A percentile compares a stretch with the other conserved stretches of the same genome.
phyloP scores from a whole-genome alignment of 2,113 vertebrate genomes.

The Empidonax alnorum region DNA sequence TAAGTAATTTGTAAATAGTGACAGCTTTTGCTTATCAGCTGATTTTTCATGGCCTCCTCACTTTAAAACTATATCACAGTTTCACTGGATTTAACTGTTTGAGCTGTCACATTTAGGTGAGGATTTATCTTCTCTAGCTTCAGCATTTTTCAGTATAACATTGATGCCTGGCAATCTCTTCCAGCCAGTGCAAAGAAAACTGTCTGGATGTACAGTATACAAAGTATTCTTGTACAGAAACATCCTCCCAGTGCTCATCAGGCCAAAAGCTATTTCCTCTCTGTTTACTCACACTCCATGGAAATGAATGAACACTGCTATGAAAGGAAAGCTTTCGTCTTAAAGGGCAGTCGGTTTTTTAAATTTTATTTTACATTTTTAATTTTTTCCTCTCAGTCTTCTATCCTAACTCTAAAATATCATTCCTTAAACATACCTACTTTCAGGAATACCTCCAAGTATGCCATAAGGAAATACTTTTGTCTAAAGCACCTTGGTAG shows the following conservation, averaged over 20 bases:
- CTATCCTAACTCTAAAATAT: neutral
- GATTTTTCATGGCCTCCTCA: neutral
- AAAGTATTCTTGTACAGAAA: constrained; percentile 53
- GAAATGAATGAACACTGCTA: constrained; percentile 21
- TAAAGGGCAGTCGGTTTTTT: neutral
- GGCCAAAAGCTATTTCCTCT: constrained; percentile 59
- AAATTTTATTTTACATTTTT: neutral
- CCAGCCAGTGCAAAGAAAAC: constrained; percentile 27
- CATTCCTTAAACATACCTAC: neutral
- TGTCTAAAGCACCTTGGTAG: neutral
- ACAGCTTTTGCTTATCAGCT: neutral
- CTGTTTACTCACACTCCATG: constrained; percentile 40
- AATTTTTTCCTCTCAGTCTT: neutral
- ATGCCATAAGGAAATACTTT: neutral
- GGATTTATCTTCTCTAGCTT: constrained; percentile 31
- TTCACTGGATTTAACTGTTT: neutral
- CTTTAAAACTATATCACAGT: neutral
- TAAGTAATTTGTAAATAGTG: neutral
- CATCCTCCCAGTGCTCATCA: constrained; percentile 9
- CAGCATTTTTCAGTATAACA: constrained; percentile 28
- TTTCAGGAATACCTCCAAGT: neutral
- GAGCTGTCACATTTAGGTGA: neutral
- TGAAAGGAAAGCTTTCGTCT: constrained; percentile 17
- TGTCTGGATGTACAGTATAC: constrained; percentile 41
- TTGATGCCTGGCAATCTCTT: constrained; percentile 14